Conservation (phyloP, 2,113 vertebrate species). For the Camarhynchus parvulus region DNA sequence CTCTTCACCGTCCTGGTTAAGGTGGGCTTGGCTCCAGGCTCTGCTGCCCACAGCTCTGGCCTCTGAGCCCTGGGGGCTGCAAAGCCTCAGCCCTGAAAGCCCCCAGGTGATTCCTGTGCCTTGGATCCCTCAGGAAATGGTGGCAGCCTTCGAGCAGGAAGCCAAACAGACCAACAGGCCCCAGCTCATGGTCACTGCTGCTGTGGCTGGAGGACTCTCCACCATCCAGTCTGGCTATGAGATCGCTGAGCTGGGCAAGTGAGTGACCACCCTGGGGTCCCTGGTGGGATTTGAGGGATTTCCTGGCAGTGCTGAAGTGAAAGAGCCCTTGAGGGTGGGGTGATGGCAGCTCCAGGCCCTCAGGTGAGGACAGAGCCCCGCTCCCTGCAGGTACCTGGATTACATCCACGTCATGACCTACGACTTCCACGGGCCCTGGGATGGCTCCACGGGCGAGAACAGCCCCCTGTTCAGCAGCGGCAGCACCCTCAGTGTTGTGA, state of each 20-base stretch:
- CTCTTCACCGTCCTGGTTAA: not conserved
- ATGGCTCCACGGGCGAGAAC: not conserved
- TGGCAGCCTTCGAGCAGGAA: slow-evolving; percentile 42
- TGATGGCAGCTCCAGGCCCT: not conserved
- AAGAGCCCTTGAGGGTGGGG: not conserved
- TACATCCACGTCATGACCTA: slow-evolving; percentile 4
- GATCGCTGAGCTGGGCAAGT: slow-evolving; percentile 76
- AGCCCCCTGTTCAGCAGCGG: not conserved
- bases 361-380: not conserved
- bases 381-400: not conserved
- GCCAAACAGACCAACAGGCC: slow-evolving; percentile 69
- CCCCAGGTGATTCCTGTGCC: not conserved
- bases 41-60: not conserved
- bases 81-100: not conserved
- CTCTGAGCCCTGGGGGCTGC: not conserved
- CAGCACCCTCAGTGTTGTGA: too few species aligned
- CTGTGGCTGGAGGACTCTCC: slow-evolving; percentile 75
- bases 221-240: slow-evolving; percentile 79
- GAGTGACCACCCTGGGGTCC: not conserved
- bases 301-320: too few species aligned
- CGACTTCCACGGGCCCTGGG: not conserved
- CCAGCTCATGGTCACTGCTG: slow-evolving; percentile 78
- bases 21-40: not conserved
- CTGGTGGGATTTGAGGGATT: too few species aligned
- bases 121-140: not conserved